phyloP scores from a whole-genome alignment of 1,140 invertebrate species.

The Eupristina koningsbergeri region DNA sequence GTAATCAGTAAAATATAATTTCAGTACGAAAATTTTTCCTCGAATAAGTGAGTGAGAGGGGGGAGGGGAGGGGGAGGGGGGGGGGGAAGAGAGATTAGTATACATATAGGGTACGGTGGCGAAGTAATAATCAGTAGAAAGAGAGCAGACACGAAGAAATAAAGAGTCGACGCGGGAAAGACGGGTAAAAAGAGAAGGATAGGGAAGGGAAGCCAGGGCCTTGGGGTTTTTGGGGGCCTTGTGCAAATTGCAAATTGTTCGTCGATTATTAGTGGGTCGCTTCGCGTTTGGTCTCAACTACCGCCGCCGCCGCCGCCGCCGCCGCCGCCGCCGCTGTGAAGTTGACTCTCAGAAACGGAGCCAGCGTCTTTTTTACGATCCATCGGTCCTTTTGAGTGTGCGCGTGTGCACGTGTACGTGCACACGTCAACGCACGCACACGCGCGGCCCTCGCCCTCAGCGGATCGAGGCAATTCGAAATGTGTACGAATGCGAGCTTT shows the following conservation, averaged over 20 bases:
- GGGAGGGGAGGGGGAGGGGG: background rate
- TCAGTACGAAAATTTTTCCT: conserved; percentile 8
- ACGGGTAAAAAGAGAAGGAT: background rate
- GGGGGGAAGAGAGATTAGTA: background rate
- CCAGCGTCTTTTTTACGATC: conserved; percentile 33
- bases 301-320: background rate
- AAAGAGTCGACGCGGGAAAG: background rate
- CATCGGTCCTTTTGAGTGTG: background rate
- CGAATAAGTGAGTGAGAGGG: background rate
- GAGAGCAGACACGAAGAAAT: conserved; percentile 1
- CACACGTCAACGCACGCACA: too few species aligned
- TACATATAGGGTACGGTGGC: background rate
- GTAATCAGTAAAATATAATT: conserved; percentile 28
- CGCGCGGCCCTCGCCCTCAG: too few species aligned
- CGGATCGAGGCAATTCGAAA: too few species aligned
- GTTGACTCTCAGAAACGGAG: conserved; percentile 13
- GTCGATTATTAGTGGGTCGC: conserved; percentile 46
- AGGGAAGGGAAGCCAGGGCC: conserved; percentile 16
- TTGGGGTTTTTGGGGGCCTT: conserved; percentile 17
- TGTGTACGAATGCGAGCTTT: too few species aligned
- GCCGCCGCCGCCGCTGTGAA: background rate
- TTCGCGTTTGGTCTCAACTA: conserved; percentile 5
- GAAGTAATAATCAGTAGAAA: conserved; percentile 7
- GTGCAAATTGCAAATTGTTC: conserved; percentile 50
- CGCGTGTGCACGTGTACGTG: too few species aligned